Evolutionary conservation across 30 jellyfish, hydroid and myxozoan species (phyloP), one percentile per base, ranked within the genome.

Genomic region (Phacellophora camtschatica): DNA sequence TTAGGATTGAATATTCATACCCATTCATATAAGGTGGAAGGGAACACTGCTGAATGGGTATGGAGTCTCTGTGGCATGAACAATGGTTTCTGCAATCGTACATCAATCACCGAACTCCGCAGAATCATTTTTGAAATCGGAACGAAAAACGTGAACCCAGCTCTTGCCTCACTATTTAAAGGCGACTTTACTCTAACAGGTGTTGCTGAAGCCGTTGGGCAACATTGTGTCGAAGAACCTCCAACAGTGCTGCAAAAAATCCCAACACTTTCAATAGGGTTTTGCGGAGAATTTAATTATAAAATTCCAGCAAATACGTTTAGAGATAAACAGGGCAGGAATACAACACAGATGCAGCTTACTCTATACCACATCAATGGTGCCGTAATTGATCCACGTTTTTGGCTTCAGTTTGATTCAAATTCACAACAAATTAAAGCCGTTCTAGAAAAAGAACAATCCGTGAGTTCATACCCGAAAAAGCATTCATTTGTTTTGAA

Each of bases 311-410:
- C 67, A 16, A 63, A 86, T 35, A 83, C 98, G 29, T 85, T 92
- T 51, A 51, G 3, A 11, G 98, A 92, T 49, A 35, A 65, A 18
- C 95, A 86, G 86, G 98, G 86, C 63, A 96, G 98, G 30, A 50
- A 56, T 30, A 85, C 98, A 11, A 42, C 85, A n/a, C 81, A 54
- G 16, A 71, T 92, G 33, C 33, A 71, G 27, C 63, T 89, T 27
- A 31, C 18, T 0, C 49, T 89, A 16, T 10, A 72, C 24, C 72
- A 89, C 8, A 34, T 35, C 4, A 41, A 42, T 24, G 92, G 85
- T 8, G 30, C 54, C 28, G 53, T 50, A 1, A 30, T 86, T 1
- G 39, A 45, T 54, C 50, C 35, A 22, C 56, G 57, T 8, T 61
- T 33, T 39, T 91, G 95, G 96, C 25, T 91, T 2, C 88, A 85